Conservation (phyloP, 2,797 vertebrate genomes). For the Dermochelys coriacea region DNA sequence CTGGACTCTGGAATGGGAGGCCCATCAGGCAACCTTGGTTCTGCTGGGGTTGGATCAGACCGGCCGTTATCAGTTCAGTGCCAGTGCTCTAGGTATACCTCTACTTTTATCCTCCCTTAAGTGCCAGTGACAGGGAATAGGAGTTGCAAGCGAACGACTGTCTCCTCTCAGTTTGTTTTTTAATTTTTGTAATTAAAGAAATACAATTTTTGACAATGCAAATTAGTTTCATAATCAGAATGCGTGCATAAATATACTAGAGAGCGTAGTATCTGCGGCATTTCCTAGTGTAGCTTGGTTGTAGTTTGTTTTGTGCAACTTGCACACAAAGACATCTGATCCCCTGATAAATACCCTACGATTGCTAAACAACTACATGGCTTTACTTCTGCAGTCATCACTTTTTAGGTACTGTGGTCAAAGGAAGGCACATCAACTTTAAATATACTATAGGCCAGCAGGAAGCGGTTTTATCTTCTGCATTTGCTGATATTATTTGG, state of each 20-base stretch:
- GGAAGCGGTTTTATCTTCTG: conserved; percentile 4
- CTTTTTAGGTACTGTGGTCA: neutral
- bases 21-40: neutral
- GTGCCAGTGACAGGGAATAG: neutral
- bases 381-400: neutral
- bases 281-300: neutral
- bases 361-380: accelerated
- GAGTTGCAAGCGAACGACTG: neutral
- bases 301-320: accelerated
- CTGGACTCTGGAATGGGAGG: neutral
- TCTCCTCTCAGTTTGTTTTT: neutral
- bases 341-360: neutral
- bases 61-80: neutral
- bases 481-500: neutral
- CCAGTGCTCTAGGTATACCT: neutral
- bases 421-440: neutral
- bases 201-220: neutral
- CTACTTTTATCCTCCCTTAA: neutral
- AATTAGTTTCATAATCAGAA: neutral
- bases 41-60: neutral
- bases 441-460: neutral
- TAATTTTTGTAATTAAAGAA: neutral
- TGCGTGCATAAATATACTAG: neutral
- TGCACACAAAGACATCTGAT: neutral
- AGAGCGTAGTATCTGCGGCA: neutral